A percentile compares a stretch with the other conserved stretches of the same genome.
phyloP scores from a whole-genome alignment of 92 coral and sea anemone genomes.

The Micromussa lordhowensis region DNA sequence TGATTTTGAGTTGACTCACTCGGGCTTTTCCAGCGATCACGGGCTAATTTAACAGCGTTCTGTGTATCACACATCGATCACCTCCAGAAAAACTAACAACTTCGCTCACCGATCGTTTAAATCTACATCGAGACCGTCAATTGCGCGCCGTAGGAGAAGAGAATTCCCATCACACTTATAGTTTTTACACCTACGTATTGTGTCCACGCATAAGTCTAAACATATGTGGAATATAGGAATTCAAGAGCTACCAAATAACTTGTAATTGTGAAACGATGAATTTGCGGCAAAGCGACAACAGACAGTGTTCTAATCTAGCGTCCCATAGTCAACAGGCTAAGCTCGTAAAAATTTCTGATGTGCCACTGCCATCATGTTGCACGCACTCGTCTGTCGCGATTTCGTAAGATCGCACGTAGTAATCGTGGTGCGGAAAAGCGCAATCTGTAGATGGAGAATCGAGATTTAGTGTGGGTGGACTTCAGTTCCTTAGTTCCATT shows the following conservation, averaged over 20 bases:
- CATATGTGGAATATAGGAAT: not conserved
- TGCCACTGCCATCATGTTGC: not conserved
- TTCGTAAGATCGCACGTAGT: not conserved
- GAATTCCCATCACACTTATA: not conserved
- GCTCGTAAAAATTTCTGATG: not conserved
- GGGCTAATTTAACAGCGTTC: not conserved
- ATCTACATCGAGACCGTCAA: not conserved
- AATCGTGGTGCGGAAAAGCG: not conserved
- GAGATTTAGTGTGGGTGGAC: not conserved
- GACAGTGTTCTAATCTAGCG: not conserved
- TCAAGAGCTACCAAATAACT: constrained; percentile 12
- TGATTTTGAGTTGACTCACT: not conserved
- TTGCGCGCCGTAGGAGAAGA: not conserved
- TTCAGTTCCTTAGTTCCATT: constrained; percentile 81
- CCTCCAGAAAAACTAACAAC: not conserved
- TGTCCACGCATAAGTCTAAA: not conserved
- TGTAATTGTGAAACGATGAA: constrained; percentile 22
- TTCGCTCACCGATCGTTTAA: constrained; percentile 25
- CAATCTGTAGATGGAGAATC: not conserved
- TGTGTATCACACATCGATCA: not conserved
- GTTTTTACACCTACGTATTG: not conserved
- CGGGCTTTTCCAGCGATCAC: not conserved
- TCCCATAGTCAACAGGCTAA: constrained; percentile 13
- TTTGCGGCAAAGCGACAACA: not conserved
- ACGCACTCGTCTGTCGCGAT: not conserved